Conservation (phyloP, 2,888 invertebrate species). For the Rhagium mordax region DNA sequence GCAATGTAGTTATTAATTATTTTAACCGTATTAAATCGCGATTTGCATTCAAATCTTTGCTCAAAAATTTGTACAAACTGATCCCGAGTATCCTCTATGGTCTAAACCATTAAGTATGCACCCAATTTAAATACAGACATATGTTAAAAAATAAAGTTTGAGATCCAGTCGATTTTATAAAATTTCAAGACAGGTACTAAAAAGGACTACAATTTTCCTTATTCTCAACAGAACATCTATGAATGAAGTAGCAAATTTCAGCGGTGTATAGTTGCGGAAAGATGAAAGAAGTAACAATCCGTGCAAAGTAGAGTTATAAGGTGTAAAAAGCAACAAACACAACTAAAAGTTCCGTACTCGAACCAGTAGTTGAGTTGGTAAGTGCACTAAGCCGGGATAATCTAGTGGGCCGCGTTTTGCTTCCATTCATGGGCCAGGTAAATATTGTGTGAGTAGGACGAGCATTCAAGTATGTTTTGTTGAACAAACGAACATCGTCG, state of each 20-base stretch:
- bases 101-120: too few relatives aligned
- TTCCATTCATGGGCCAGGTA: conserved; percentile 44
- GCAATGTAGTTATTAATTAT: too few relatives aligned
- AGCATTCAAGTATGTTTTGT: conserved; percentile 36
- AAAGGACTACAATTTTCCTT: too few relatives aligned
- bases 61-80: too few relatives aligned
- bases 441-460: conserved; percentile 41
- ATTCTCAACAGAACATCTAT: background rate
- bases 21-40: too few relatives aligned
- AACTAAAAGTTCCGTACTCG: conserved; percentile 36
- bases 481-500: conserved; percentile 36
- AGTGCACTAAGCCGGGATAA: conserved; percentile 50
- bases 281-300: conserved; percentile 23
- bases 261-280: conserved; percentile 1
- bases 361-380: conserved; percentile 36
- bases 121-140: too few relatives aligned
- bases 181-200: too few relatives aligned
- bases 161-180: too few relatives aligned
- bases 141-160: too few relatives aligned
- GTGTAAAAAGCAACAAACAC: conserved; percentile 45
- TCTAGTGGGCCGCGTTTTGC: conserved; percentile 38
- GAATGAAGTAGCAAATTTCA: background rate
- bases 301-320: conserved; percentile 23
- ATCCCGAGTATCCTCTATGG: too few relatives aligned
- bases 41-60: too few relatives aligned